Percentiles rank a stretch among this genome's conserved stretches.
These are phyloP conservation scores for Saxidomus purpurata DNA, from an alignment of 1,140 invertebrate species.

Conservation along the genomic window DNA sequence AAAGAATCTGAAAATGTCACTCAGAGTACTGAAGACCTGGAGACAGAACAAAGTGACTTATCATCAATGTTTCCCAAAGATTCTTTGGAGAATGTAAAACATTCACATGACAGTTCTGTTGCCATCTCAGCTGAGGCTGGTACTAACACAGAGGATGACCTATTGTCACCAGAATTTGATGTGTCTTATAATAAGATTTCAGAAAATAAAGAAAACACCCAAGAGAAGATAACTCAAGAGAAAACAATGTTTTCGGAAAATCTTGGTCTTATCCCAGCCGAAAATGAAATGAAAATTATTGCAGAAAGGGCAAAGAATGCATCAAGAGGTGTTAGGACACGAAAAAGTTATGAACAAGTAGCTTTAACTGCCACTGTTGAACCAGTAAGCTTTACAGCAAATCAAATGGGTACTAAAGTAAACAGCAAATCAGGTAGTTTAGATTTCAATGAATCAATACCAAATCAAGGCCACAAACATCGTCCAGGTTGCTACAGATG, in stretches of 20 bases:
- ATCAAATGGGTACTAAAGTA: background rate
- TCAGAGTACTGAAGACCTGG: background rate
- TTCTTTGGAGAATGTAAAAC: background rate
- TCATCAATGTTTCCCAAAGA: background rate
- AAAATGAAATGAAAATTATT: constrained; percentile 36
- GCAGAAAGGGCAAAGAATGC: constrained; percentile 21
- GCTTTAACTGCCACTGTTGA: background rate
- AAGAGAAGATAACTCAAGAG: constrained; percentile 36
- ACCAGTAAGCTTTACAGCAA: background rate
- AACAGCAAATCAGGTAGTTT: background rate
- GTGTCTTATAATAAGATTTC: background rate
- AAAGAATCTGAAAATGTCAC: background rate
- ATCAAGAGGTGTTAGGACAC: constrained; percentile 38
- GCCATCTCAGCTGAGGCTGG: background rate
- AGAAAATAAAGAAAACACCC: background rate
- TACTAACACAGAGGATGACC: background rate
- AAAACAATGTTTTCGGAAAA: constrained; percentile 62
- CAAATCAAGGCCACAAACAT: constrained; percentile 38
- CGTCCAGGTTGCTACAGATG: constrained; percentile 25
- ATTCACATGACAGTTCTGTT: background rate
- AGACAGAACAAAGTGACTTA: background rate
- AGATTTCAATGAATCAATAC: background rate
- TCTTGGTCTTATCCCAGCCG: constrained; percentile 59
- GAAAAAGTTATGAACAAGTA: constrained; percentile 41
- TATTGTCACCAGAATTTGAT: background rate